phyloP scores from a whole-genome alignment of 2,797 vertebrate genomes.

The Enteromius trimaculatus region DNA sequence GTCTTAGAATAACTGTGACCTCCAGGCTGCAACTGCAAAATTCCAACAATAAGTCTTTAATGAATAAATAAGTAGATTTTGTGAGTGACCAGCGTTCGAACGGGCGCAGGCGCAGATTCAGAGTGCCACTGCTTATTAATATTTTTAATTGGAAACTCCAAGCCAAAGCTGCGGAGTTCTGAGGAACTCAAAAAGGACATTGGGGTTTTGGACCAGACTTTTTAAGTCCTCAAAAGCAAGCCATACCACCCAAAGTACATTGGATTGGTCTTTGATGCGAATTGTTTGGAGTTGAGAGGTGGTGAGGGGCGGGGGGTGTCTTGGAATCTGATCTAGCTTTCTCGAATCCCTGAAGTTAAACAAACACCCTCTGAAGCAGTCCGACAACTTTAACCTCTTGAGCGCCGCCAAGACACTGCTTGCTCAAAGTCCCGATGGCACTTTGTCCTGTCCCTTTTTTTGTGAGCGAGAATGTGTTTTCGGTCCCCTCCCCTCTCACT shows the following conservation, averaged over 20 bases:
- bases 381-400: slow-evolving; percentile 51
- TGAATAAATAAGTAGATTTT: background rate
- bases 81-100: background rate
- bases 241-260: background rate
- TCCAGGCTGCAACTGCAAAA: background rate
- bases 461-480: slow-evolving; percentile 50
- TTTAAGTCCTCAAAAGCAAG: slow-evolving; percentile 8
- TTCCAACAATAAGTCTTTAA: background rate
- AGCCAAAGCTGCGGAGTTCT: slow-evolving; percentile 1
- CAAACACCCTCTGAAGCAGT: slow-evolving; percentile 59
- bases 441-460: slow-evolving; percentile 36
- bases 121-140: background rate
- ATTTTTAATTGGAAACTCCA: slow-evolving; percentile 16
- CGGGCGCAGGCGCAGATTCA: background rate
- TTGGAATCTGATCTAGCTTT: slow-evolving; percentile 59
- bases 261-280: slow-evolving; percentile 3
- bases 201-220: slow-evolving; percentile 1
- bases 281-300: slow-evolving; percentile 9
- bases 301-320: background rate
- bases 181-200: slow-evolving; percentile 8
- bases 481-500: slow-evolving; percentile 47
- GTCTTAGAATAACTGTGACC: background rate
- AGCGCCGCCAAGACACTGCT: slow-evolving; percentile 41
- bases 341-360: slow-evolving; percentile 58
- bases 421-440: slow-evolving; percentile 52